Conservation (phyloP, 2,113 vertebrate genomes). For the Ahaetulla prasina region DNA sequence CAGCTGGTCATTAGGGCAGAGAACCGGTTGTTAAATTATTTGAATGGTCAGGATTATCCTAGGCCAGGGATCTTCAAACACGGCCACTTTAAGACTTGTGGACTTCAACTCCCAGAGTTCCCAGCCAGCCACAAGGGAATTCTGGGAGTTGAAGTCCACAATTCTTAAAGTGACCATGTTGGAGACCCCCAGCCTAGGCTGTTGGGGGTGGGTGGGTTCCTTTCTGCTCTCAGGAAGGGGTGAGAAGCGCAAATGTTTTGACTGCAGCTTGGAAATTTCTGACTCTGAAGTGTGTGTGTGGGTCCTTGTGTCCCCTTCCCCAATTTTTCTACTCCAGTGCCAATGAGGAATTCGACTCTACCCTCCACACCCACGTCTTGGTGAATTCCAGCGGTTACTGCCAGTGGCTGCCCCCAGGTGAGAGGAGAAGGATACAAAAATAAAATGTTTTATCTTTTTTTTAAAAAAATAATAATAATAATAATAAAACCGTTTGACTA, state of each 20-base stretch:
- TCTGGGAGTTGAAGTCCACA: neutral
- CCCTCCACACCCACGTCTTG: constrained; percentile 76
- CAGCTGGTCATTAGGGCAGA: no score
- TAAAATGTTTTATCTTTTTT: neutral
- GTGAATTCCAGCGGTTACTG: constrained; percentile 80
- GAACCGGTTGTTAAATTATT: no score
- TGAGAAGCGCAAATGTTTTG: neutral
- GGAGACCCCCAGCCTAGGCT: no score
- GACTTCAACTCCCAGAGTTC: neutral
- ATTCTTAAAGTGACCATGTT: neutral
- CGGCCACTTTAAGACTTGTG: neutral
- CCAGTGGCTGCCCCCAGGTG: constrained; percentile 77
- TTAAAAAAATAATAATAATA: no score
- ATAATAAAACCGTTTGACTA: neutral
- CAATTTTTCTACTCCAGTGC: constrained; percentile 64
- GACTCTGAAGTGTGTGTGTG: neutral
- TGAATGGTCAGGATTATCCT: neutral
- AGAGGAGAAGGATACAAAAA: neutral
- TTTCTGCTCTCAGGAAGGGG: neutral
- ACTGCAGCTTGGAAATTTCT: neutral
- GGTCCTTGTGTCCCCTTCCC: neutral
- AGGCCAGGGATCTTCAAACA: no score
- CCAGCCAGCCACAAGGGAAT: neutral
- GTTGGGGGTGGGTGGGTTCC: neutral
- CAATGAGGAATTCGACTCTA: constrained; percentile 80